Conservation (phyloP, 2,113 vertebrate species). For the Dicerorhinus sumatrensis region DNA sequence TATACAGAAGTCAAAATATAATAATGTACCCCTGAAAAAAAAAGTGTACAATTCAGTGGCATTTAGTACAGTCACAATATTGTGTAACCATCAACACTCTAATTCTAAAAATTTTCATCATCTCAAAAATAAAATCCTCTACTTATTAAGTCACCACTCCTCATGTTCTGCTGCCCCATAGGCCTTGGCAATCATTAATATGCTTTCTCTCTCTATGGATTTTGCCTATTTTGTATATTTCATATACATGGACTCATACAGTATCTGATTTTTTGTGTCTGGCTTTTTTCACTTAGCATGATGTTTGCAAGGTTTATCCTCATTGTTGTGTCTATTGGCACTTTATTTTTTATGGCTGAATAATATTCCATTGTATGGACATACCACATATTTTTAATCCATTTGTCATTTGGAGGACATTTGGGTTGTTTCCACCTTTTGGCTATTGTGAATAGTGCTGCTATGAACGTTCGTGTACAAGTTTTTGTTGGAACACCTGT, state of each 20-base stretch:
- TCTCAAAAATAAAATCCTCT: neutral
- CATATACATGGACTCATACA: neutral
- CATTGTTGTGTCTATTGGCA: neutral
- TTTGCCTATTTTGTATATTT: neutral
- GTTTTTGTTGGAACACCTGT: neutral
- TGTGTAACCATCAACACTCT: neutral
- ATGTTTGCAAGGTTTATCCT: neutral
- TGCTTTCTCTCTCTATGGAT: neutral
- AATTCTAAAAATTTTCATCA: neutral
- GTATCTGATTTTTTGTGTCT: neutral
- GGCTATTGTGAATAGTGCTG: neutral
- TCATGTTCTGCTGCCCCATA: neutral
- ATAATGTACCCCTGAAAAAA: too few species aligned
- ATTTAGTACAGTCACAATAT: neutral
- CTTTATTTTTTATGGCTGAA: constrained; percentile 18
- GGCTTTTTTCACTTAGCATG: neutral
- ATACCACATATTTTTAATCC: neutral
- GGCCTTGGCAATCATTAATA: neutral
- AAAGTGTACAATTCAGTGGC: neutral
- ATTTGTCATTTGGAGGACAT: neutral
- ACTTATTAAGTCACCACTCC: neutral
- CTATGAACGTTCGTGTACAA: neutral
- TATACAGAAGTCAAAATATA: too few species aligned
- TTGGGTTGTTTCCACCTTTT: neutral
- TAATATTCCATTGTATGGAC: neutral